These are phyloP conservation scores for Nasua narica DNA, from an alignment of 2,797 vertebrate species.

Conservation along the genomic window DNA sequence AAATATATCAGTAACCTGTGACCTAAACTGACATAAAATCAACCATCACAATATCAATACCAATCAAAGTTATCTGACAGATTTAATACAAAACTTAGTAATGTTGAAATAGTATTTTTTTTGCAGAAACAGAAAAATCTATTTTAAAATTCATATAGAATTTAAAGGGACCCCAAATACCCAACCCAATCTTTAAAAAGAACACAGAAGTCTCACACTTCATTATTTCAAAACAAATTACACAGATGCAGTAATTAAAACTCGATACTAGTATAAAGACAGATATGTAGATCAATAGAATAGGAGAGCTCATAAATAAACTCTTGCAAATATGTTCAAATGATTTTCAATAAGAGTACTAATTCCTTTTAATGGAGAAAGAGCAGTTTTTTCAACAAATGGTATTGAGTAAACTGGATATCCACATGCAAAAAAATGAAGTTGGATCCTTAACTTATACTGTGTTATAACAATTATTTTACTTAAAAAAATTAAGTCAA, in stretches of 20 bases:
- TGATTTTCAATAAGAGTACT: background rate
- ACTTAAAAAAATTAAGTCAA: background rate
- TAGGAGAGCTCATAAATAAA: background rate
- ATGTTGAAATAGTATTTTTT: background rate
- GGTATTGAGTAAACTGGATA: background rate
- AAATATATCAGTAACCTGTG: too few species aligned
- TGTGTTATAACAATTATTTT: background rate
- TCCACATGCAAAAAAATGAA: background rate
- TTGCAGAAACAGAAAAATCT: background rate
- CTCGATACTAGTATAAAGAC: background rate
- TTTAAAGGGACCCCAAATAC: background rate
- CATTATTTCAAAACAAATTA: background rate
- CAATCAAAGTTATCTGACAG: too few species aligned
- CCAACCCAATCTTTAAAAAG: background rate
- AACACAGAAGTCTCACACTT: background rate
- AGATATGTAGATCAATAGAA: background rate
- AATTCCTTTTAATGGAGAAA: background rate
- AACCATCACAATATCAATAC: too few species aligned
- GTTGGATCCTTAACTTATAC: background rate
- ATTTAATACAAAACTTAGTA: too few species aligned
- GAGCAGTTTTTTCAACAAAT: background rate
- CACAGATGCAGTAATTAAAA: background rate
- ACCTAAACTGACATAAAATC: too few species aligned
- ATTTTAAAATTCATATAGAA: background rate
- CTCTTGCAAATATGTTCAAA: background rate